Percentiles rank a stretch among this genome's conserved stretches.
Conservation (phyloP, 2,888 invertebrate genomes). For the Iphiclides podalirius region DNA sequence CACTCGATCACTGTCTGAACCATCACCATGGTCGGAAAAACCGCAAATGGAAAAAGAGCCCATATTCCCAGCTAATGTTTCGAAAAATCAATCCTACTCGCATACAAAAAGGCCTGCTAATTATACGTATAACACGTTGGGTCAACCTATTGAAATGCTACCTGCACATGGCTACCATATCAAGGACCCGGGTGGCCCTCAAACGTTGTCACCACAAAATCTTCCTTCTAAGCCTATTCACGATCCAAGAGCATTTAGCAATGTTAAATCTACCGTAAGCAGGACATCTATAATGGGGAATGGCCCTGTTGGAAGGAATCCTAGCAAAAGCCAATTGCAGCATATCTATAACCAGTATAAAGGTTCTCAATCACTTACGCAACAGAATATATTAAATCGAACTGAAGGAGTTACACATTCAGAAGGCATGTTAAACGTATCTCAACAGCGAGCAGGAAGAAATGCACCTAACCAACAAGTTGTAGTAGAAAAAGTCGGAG, state of each 20-base stretch:
- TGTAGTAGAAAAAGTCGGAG: constrained; percentile 56
- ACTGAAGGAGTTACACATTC: constrained; percentile 45
- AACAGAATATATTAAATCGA: constrained; percentile 47
- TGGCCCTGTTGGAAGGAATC: constrained; percentile 42
- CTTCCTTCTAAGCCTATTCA: constrained; percentile 29
- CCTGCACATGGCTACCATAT: constrained; percentile 44
- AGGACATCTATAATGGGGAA: constrained; percentile 59
- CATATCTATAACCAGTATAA: constrained; percentile 65
- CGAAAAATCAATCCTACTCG: constrained; percentile 31
- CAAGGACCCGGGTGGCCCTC: constrained; percentile 44
- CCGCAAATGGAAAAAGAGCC: constrained; percentile 46
- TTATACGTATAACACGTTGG: constrained; percentile 60
- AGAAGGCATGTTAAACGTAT: constrained; percentile 48
- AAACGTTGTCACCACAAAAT: constrained; percentile 59
- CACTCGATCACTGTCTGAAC: neutral
- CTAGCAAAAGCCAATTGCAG: constrained; percentile 61
- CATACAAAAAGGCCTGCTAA: constrained; percentile 31
- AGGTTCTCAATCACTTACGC: constrained; percentile 62
- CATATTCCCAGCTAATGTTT: constrained; percentile 54
- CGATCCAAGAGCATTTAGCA: constrained; percentile 39
- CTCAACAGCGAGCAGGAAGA: constrained; percentile 25
- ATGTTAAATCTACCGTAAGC: constrained; percentile 60
- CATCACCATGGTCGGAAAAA: neutral
- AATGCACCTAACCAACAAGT: constrained; percentile 33
- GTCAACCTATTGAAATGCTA: constrained; percentile 61